These are phyloP conservation scores for Eustalomyia histrio DNA, from an alignment of 2,888 invertebrate genomes.

Conservation along the genomic window DNA sequence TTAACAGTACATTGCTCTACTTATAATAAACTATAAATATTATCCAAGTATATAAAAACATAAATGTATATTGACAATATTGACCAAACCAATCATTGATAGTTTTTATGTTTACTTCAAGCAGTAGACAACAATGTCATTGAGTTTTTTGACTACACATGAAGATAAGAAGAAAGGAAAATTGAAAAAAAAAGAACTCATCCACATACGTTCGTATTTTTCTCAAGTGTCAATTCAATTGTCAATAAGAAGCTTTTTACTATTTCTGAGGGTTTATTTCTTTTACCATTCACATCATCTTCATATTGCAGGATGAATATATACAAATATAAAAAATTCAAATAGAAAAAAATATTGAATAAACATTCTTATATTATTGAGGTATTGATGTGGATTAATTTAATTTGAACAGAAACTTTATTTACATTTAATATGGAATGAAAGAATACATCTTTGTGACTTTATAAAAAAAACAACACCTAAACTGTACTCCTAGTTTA, in stretches of 20 bases:
- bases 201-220: conserved; percentile 20
- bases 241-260: conserved; percentile 55
- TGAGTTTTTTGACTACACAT: neutral
- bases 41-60: conserved; percentile 1
- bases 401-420: conserved; percentile 56
- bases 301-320: neutral
- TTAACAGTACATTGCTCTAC: neutral
- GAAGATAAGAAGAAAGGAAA: neutral
- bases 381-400: conserved; percentile 64
- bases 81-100: neutral
- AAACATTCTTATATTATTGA: conserved; percentile 46
- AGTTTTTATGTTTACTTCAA: conserved; percentile 8
- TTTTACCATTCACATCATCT: neutral
- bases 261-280: conserved; percentile 2
- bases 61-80: conserved; percentile 1
- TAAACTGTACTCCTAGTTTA: no score
- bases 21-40: neutral
- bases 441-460: neutral
- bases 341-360: conserved; percentile 16
- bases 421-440: conserved; percentile 30
- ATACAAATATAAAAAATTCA: neutral
- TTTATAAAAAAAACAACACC: neutral
- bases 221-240: conserved; percentile 61
- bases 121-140: conserved; percentile 29
- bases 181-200: neutral